Conservation (phyloP, 2,888 invertebrate genomes). For the Tenthredo amoena region DNA sequence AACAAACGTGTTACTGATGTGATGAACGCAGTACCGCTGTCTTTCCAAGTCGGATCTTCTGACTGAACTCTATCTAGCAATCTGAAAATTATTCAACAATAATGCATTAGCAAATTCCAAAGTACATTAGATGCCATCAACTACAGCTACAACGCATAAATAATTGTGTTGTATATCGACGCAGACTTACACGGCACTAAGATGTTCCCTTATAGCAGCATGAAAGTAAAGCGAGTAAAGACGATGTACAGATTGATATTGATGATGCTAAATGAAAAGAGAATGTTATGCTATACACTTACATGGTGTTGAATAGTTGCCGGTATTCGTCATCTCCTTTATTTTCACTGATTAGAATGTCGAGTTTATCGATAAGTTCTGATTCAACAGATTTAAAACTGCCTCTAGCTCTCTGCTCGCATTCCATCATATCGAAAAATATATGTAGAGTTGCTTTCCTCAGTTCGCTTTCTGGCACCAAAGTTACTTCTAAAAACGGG, state of each 20-base stretch:
- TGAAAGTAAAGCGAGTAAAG: conserved; percentile 65
- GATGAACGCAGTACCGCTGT: conserved; percentile 95
- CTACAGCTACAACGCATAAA: neutral
- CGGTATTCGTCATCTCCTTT: conserved; percentile 97
- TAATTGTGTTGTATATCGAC: neutral
- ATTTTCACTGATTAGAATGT: conserved; percentile 94
- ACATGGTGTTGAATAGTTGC: conserved; percentile 97
- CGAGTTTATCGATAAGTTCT: conserved; percentile 95
- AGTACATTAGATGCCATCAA: neutral
- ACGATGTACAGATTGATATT: neutral
- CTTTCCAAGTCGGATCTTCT: conserved; percentile 93
- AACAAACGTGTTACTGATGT: conserved; percentile 93
- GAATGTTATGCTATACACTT: conserved; percentile 79
- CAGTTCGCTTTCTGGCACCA: conserved; percentile 92
- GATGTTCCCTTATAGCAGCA: conserved; percentile 87
- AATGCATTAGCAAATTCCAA: conserved; percentile 36
- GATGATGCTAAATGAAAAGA: conserved; percentile 53
- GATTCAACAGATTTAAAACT: conserved; percentile 95
- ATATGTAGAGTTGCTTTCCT: conserved; percentile 94
- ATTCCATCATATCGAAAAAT: conserved; percentile 97
- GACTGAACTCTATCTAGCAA: conserved; percentile 91
- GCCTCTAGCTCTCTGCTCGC: conserved; percentile 90
- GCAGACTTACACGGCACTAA: conserved; percentile 94
- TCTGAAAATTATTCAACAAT: conserved; percentile 77
- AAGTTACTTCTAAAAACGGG: conserved; percentile 94